These are phyloP conservation scores for Stictonetta naevosa DNA, from an alignment of 2,113 vertebrate species.

Conservation along the genomic window DNA sequence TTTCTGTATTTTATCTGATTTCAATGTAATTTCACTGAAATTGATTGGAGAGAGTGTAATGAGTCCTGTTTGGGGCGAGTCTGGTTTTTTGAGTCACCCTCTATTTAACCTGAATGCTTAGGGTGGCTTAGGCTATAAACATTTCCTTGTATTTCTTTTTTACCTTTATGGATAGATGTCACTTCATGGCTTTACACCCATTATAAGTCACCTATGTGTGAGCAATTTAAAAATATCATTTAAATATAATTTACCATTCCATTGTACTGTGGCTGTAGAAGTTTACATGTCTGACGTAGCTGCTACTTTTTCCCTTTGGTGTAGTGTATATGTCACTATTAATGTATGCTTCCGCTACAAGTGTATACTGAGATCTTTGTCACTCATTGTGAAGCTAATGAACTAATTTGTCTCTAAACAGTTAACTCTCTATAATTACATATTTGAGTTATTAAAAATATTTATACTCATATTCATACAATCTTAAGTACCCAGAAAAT, in stretches of 20 bases:
- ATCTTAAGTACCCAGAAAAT: not conserved
- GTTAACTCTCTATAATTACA: not conserved
- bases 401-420: not conserved
- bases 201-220: not conserved
- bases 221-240: not conserved
- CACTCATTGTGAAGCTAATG: not conserved
- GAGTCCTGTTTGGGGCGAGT: not conserved
- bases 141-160: not conserved
- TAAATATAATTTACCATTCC: too few species aligned
- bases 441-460: not conserved
- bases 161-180: not conserved
- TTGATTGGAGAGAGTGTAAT: not conserved
- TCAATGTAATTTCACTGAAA: not conserved
- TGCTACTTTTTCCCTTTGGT: not conserved
- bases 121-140: not conserved
- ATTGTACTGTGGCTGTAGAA: not conserved
- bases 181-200: not conserved
- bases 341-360: not conserved
- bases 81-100: not conserved
- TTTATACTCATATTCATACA: not conserved
- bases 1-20: not conserved
- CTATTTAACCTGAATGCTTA: not conserved
- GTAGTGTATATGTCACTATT: not conserved
- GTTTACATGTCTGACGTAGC: not conserved
- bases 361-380: not conserved